These are phyloP conservation scores for Xiphydria camelus DNA, from an alignment of 2,888 invertebrate species.

Conservation along the genomic window DNA sequence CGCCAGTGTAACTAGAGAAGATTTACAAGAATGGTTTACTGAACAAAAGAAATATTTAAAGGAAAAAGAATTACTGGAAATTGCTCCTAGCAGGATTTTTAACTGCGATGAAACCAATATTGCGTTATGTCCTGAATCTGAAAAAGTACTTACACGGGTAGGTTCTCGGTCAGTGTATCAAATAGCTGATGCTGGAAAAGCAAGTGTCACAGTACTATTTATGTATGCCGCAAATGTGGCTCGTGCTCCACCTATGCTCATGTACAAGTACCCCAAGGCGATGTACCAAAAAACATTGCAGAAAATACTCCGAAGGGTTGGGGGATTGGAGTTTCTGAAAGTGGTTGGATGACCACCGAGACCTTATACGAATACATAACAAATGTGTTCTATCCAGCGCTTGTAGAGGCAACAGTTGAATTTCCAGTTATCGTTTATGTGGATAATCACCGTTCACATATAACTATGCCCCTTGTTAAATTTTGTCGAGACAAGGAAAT, in stretches of 20 bases:
- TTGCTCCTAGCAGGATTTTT: conserved; percentile 27
- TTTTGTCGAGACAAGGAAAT: conserved; percentile 46
- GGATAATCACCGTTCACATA: conserved; percentile 49
- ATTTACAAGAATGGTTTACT: too few relatives aligned
- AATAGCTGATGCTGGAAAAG: conserved; percentile 26
- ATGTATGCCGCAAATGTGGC: conserved; percentile 20
- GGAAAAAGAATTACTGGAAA: conserved; percentile 14
- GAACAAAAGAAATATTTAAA: not conserved
- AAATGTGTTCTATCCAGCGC: conserved; percentile 47
- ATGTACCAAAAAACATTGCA: conserved; percentile 5
- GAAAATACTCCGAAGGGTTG: conserved; percentile 5
- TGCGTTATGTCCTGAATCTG: conserved; percentile 28
- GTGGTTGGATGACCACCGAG: conserved; percentile 35
- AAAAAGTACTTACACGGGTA: conserved; percentile 27
- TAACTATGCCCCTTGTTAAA: conserved; percentile 40
- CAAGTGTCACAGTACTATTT: conserved; percentile 20
- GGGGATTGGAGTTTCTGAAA: conserved; percentile 11
- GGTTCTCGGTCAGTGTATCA: conserved; percentile 27
- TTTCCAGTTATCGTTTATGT: conserved; percentile 47
- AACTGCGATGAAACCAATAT: conserved; percentile 36
- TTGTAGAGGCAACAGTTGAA: conserved; percentile 35
- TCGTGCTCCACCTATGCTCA: conserved; percentile 20
- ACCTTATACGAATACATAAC: conserved; percentile 47
- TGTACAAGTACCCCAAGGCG: conserved; percentile 17
- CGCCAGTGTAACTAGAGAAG: too few relatives aligned